These are phyloP conservation scores for Pardosa pseudoannulata DNA, from an alignment of 2,888 invertebrate genomes.

Conservation along the genomic window DNA sequence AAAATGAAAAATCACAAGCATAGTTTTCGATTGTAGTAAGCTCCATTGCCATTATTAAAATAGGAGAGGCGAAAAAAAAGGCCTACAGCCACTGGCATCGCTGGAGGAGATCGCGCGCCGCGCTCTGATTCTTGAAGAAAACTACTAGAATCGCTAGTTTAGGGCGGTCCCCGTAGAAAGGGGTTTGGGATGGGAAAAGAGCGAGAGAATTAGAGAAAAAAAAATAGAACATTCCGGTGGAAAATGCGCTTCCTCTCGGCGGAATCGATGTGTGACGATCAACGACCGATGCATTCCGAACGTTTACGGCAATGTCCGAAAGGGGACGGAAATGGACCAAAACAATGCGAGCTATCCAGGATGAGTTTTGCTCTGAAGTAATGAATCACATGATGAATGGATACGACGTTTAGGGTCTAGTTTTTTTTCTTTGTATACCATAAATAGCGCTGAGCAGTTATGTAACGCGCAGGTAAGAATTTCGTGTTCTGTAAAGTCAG, in stretches of 20 bases:
- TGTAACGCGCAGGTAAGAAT: too few species aligned
- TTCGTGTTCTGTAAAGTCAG: too few species aligned
- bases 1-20: too few species aligned
- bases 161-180: neutral
- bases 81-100: neutral
- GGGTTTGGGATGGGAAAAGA: slow-evolving; percentile 18
- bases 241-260: slow-evolving; percentile 58
- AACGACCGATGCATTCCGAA: slow-evolving; percentile 45
- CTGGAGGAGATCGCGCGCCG: neutral
- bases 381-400: too few species aligned
- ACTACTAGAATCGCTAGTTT: neutral
- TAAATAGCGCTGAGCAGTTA: too few species aligned
- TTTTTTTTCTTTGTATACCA: too few species aligned
- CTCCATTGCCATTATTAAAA: too few species aligned
- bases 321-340: slow-evolving; percentile 15
- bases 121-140: slow-evolving; percentile 1
- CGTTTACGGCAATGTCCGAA: slow-evolving; percentile 9
- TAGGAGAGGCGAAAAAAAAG: neutral
- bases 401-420: too few species aligned
- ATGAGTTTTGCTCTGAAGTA: too few species aligned
- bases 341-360: neutral
- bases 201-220: slow-evolving; percentile 6
- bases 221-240: slow-evolving; percentile 36
- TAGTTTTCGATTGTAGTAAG: too few species aligned
- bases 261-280: slow-evolving; percentile 53